Evolutionary conservation across 2,888 invertebrate species (phyloP), one percentile per base, ranked within the genome.

Genomic region (Incurvaria masculella): DNA sequence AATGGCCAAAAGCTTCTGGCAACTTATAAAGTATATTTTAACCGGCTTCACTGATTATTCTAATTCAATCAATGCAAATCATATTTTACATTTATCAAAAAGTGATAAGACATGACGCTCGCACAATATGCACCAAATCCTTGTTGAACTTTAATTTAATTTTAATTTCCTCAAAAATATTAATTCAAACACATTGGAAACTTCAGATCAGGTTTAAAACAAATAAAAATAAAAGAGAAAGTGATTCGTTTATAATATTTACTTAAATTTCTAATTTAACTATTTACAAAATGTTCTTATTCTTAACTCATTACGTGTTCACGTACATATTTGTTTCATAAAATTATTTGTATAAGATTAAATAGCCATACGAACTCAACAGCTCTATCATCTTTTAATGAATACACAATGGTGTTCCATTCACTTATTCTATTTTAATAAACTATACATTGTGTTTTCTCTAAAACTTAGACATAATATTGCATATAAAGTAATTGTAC

Each of bases 221-320:
- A 69, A 69, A 68, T 68, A 55, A 54, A 73, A 75, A 76, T 73
- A 65, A 78, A 76, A 76, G 69, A 63, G 72, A 63, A 58, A 57
- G 60, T 68, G 68, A 70, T 61, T 73, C 72, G 72, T 72, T 73
- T 74, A 72, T 74, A 72, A 75, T 71, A 68, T 79, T 75, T 79
- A 72, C 74, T 75, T 76, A 72, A 67, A 67, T 66, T 66, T 62
- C 59, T 62, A 65, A 72, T 73, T 69, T 74, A 73, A 33, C 33
- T 33, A 33, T 33, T 33, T 33, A 33, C 33, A 33, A 33, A 14
- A 33, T 23, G 33, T 33, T 14, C 33, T 8, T 33, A 33, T 33
- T 33, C 14, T n/a, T n/a, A n/a, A 33, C 33, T 33, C 33, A n/a
- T n/a, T 14, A 33, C 14, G 10, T 8, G 6, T 6, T 33, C 33